A percentile compares a stretch with the other conserved stretches of the same genome.
phyloP scores from a whole-genome alignment of 2,888 invertebrate species.

The Eucera pruinosa region DNA sequence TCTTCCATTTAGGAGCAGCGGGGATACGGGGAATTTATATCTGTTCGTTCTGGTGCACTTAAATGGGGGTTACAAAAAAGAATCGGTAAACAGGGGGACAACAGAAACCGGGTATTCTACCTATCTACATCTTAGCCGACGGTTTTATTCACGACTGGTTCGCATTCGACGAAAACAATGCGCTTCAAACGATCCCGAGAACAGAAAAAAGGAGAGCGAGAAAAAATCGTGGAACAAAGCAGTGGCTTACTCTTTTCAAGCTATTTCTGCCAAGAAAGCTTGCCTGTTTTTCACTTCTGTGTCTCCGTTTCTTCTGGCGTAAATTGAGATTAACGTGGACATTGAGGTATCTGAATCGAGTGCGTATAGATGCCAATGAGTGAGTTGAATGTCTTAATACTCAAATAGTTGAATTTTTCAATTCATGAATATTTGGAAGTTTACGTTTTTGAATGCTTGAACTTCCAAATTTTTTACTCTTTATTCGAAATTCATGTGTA shows the following conservation, averaged over 20 bases:
- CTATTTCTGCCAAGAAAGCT: constrained; percentile 27
- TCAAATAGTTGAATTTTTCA: not conserved
- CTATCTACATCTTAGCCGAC: constrained; percentile 54
- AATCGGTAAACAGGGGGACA: constrained; percentile 22
- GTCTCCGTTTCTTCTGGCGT: too few relatives aligned
- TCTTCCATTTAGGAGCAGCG: not conserved
- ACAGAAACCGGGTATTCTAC: constrained; percentile 22
- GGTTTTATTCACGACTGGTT: constrained; percentile 53
- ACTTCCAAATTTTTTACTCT: not conserved
- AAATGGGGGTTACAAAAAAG: constrained; percentile 23
- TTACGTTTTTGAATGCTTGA: too few relatives aligned
- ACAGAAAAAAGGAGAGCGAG: constrained; percentile 11
- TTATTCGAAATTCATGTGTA: too few relatives aligned
- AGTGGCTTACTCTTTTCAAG: constrained; percentile 30
- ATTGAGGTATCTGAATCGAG: too few relatives aligned
- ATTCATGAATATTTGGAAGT: not conserved
- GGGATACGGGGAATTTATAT: constrained; percentile 29
- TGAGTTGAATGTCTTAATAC: not conserved
- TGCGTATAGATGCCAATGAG: not conserved
- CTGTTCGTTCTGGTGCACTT: constrained; percentile 4
- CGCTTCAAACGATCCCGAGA: constrained; percentile 26
- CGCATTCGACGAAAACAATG: constrained; percentile 56
- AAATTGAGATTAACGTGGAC: not conserved
- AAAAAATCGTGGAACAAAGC: constrained; percentile 45
- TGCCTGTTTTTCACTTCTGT: not conserved